phyloP scores from a whole-genome alignment of 2,888 invertebrate genomes.

The Trachelus tabidus region DNA sequence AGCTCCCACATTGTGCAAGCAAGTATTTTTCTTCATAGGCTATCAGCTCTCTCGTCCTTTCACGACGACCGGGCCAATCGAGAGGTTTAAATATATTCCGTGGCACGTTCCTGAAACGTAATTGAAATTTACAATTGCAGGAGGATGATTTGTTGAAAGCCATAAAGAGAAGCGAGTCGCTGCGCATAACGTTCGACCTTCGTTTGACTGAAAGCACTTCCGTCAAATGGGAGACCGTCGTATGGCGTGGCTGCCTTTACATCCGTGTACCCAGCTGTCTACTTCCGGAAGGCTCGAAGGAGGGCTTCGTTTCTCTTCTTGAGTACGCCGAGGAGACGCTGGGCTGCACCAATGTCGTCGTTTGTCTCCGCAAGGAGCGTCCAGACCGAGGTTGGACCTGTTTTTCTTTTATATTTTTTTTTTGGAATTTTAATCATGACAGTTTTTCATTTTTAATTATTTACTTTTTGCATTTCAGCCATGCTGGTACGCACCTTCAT shows the following conservation, averaged over 20 bases:
- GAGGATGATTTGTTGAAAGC: conserved; percentile 72
- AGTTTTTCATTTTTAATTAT: background rate
- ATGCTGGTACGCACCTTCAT: conserved; percentile 94
- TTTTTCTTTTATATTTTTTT: conserved; percentile 30
- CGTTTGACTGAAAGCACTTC: conserved; percentile 82
- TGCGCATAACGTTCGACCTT: conserved; percentile 81
- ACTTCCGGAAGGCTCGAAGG: conserved; percentile 92
- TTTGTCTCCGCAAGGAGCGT: conserved; percentile 86
- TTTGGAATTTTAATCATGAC: background rate
- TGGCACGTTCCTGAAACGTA: background rate
- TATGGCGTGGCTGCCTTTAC: conserved; percentile 83
- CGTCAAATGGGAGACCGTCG: conserved; percentile 88
- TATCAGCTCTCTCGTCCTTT: background rate
- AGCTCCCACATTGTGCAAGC: conserved; percentile 67
- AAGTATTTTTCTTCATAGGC: conserved; percentile 26
- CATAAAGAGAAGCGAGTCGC: conserved; percentile 75
- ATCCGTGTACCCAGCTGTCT: conserved; percentile 89
- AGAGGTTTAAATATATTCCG: background rate
- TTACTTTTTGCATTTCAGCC: conserved; percentile 65
- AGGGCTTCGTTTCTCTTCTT: conserved; percentile 91
- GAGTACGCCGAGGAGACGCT: conserved; percentile 97
- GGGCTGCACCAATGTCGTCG: conserved; percentile 81
- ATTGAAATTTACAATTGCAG: conserved; percentile 37
- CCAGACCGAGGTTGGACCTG: conserved; percentile 74
- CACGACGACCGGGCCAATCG: background rate